Conservation (phyloP, 2,888 invertebrate genomes). For the Clistopyga incitator region DNA sequence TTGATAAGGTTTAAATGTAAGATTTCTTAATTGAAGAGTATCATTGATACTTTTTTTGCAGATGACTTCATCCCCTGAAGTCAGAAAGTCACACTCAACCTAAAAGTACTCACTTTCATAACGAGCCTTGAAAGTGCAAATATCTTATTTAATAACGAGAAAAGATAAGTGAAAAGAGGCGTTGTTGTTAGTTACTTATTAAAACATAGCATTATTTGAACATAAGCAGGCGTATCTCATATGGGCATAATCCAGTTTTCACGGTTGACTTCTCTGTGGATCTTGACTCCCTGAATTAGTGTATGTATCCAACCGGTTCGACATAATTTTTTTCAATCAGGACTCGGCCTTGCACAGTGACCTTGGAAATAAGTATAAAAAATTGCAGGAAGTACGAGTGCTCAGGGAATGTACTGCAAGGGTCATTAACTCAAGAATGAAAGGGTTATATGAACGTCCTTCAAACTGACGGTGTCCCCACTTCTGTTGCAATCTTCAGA, state of each 20-base stretch:
- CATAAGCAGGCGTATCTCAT: neutral
- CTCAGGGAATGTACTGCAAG: neutral
- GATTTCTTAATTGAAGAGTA: too few species aligned
- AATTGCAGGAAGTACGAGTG: neutral
- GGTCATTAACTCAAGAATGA: neutral
- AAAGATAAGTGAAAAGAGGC: too few species aligned
- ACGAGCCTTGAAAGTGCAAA: too few species aligned
- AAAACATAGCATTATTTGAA: too few species aligned
- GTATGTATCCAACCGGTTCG: neutral
- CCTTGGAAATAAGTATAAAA: neutral
- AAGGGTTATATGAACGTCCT: slow-evolving; percentile 1
- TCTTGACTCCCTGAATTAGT: neutral
- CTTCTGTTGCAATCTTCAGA: neutral
- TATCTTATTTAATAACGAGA: too few species aligned
- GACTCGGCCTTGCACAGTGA: neutral
- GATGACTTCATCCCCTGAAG: too few species aligned
- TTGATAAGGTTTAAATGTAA: too few species aligned
- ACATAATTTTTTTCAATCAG: neutral
- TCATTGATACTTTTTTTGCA: too few species aligned
- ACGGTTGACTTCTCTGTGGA: neutral
- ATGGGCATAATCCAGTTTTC: neutral
- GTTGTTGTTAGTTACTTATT: too few species aligned
- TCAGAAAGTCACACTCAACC: too few species aligned
- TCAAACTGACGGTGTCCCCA: neutral
- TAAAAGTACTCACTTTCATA: too few species aligned